Base-by-base conservation (phyloP, 2,888 invertebrate species). In the Thecocarcelia acutangulata region DNA sequence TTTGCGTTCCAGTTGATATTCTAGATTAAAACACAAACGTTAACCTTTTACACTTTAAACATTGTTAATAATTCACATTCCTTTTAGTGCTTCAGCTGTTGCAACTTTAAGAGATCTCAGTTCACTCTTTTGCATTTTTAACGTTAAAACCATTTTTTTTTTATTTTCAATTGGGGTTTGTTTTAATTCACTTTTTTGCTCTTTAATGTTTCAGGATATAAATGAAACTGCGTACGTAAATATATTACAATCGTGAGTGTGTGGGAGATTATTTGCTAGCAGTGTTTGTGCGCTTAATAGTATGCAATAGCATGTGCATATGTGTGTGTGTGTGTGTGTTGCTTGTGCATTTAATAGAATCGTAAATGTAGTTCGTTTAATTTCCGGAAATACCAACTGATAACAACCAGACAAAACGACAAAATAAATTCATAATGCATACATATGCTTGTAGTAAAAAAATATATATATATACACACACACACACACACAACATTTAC, bases 371-470 rank as follows among this genome's bases (percentile, higher is more conserved):
- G 50, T 56, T 70, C 58, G 56, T 63, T 74, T 56, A 52, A 69
- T 69, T 69, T 74, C 80, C 58, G 80, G 69, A 80, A 69, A 69
- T 58, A 68, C 21, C 46, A 63, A 68, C 56, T 50, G 79, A 74
- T 74, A 56, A 42, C 68, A 74, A 54, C 21, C n/a, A 54, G n/a
- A 61, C 61, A 54, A 44, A 66, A 21, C 24, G 42, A 33, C 28
- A 52, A 19, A 46, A 37, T 46, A 58, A 58, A 2, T 37, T 33
- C n/a, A 52, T 50, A 50, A 12, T 50, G 24, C 13, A 44, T 21
- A 50, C 21, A 64, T 12, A 54, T 24, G 13, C 1, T 13, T 50
- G 50, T 0, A 24, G 13, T 12, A 50, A 11, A 24, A 13, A 50
- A 19, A 50, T 50, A 50, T 11, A 50, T 12, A 28, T 12, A 46